Evolutionary conservation across 2,113 vertebrate species (phyloP), one percentile per base, ranked within the genome.

Genomic region (Calidris pugnax): DNA sequence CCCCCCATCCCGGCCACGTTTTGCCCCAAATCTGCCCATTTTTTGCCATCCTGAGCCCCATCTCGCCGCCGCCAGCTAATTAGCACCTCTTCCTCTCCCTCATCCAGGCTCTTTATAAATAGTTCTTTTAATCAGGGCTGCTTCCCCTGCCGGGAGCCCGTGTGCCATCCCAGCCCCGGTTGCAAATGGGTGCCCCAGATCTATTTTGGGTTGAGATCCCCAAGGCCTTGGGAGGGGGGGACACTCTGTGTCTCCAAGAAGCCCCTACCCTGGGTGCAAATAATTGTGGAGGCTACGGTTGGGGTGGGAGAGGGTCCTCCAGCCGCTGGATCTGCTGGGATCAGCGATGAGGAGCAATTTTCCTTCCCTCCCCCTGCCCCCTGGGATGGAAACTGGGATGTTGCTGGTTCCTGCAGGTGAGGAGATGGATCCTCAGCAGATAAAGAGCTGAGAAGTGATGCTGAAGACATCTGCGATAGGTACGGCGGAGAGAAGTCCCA

Each of bases 101-200:
- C 73, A 93, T 27, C 69, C 91, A 85, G 89, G 81, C 63, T 87
- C 62, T 95, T 95, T 91, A 95, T 91, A 96, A 97, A 97, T 97
- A 97, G 94, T 96, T 95, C 93, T 76, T 92, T 85, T 97, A 96
- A 97, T 97, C 91, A 87, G 92, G 91, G 74, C 91, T 2, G 4
- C 73, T 72, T 78, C 37, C 57, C 85, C 69, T 90, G 1, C 37
- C 0, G 82, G 96, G 95, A 95, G 56, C n/a, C 23, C 0, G 10
- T 4, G 67, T 43, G 39, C 83, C 32, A 7, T 37, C 43, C 64
- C 28, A 60, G 92, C 62, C 27, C 50, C 0, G 3, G 79, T 16
- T 88, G 30, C 96, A 95, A 95, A 95, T 82, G 92, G 96, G 94
- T 96, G 95, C 55, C 95, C 97, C 94, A 97, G 95, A 93, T 97